phyloP scores from a whole-genome alignment of 2,888 invertebrate genomes.

The Terebella lapidaria region DNA sequence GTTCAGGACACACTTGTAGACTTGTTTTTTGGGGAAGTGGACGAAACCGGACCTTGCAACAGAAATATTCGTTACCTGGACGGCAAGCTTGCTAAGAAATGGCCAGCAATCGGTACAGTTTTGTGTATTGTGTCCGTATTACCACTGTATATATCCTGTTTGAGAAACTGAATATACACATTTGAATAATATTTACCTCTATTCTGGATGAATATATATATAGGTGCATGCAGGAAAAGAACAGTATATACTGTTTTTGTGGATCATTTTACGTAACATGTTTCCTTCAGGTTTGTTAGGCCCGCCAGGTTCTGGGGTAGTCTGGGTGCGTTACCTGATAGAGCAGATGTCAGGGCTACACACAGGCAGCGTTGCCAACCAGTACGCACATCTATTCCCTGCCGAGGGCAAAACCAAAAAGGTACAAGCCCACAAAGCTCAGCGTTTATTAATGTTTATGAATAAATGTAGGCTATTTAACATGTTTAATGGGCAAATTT shows the following conservation, averaged over 20 bases:
- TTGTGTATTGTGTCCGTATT: too few relatives aligned
- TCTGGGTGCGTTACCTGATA: constrained; percentile 1
- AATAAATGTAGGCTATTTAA: too few relatives aligned
- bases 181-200: background rate
- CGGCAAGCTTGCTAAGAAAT: background rate
- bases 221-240: background rate
- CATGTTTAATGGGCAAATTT: too few relatives aligned
- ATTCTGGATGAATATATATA: background rate
- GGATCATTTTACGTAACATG: background rate
- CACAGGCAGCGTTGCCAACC: background rate
- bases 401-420: background rate
- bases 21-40: background rate
- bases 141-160: background rate
- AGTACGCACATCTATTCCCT: background rate
- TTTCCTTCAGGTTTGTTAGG: constrained; percentile 4
- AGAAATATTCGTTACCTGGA: background rate
- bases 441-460: too few relatives aligned
- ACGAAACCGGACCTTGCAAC: background rate
- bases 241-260: background rate
- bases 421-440: background rate
- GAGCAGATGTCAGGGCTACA: constrained; percentile 5
- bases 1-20: background rate
- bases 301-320: constrained; percentile 6
- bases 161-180: background rate
- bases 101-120: background rate